Evolutionary conservation across 1,140 invertebrate genomes (phyloP).

Genomic region (Formica selysi): DNA sequence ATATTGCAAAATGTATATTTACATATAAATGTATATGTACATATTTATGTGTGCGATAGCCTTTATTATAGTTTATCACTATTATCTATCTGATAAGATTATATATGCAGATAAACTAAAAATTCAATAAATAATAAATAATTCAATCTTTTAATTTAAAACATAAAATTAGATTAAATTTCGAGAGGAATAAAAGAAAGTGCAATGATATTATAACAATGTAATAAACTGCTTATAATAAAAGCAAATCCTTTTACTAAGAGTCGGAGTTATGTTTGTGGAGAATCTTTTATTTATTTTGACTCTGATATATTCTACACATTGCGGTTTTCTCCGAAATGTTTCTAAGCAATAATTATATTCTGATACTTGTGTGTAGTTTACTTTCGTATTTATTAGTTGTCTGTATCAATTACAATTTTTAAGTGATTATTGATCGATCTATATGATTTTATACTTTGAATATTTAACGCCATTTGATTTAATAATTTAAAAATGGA

Average conservation of each 20-base stretch:
- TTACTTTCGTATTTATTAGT: constrained; percentile 1
- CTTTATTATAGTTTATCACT: neutral
- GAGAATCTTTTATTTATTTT: constrained; percentile 22
- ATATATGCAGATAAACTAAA: neutral
- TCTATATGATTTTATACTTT: too few relatives aligned
- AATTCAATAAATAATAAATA: neutral
- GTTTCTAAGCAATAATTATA: neutral
- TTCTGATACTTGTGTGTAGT: neutral
- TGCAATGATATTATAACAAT: neutral
- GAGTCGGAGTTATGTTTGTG: neutral
- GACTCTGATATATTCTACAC: neutral
- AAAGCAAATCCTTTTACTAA: neutral
- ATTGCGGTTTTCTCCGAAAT: neutral
- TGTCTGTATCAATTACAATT: neutral
- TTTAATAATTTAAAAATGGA: neutral
- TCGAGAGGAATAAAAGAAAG: neutral
- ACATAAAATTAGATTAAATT: neutral
- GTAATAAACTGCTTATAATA: neutral
- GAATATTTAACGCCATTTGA: too few relatives aligned
- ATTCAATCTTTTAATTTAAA: neutral
- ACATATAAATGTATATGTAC: too few relatives aligned
- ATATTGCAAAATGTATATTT: neutral
- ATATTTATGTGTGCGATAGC: neutral
- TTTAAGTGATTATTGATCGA: neutral
- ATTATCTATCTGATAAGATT: neutral